Conservation (phyloP, 2,113 vertebrate genomes). For the Ophthalmolycus amberensis region DNA sequence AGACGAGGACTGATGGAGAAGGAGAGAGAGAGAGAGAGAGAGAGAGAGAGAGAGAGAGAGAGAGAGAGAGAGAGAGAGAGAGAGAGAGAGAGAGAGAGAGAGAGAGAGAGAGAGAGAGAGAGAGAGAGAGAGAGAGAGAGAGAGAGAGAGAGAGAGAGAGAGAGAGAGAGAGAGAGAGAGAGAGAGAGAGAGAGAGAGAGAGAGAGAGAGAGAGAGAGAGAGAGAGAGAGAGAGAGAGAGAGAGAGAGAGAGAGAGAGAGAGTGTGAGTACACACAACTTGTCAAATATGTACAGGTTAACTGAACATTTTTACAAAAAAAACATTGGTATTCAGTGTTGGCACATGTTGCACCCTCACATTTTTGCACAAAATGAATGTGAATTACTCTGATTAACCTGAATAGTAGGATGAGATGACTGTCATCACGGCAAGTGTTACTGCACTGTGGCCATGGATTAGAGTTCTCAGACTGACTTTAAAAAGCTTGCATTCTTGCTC, state of each 20-base stretch:
- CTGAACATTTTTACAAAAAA: neutral
- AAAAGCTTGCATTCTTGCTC: neutral
- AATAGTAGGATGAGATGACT: conserved; percentile 8
- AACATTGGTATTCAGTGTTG: neutral
- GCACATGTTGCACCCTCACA: neutral
- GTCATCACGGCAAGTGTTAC: conserved; percentile 17
- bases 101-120: neutral
- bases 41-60: conserved; percentile 15
- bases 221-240: conserved; percentile 16
- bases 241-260: neutral
- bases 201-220: conserved; percentile 12
- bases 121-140: neutral
- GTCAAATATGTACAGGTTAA: neutral
- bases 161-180: conserved; percentile 7
- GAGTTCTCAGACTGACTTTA: conserved; percentile 27
- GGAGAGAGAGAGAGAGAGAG: neutral
- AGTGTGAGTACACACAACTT: neutral
- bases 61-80: conserved; percentile 3
- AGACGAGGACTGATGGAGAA: conserved; percentile 88
- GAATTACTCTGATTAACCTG: conserved; percentile 3
- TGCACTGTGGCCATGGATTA: conserved; percentile 22
- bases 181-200: neutral
- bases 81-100: conserved; percentile 21
- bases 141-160: conserved; percentile 23
- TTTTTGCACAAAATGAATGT: neutral